These are phyloP conservation scores for Vannuccia rotundouncinata DNA, from an alignment of 2,888 invertebrate species.

Conservation along the genomic window DNA sequence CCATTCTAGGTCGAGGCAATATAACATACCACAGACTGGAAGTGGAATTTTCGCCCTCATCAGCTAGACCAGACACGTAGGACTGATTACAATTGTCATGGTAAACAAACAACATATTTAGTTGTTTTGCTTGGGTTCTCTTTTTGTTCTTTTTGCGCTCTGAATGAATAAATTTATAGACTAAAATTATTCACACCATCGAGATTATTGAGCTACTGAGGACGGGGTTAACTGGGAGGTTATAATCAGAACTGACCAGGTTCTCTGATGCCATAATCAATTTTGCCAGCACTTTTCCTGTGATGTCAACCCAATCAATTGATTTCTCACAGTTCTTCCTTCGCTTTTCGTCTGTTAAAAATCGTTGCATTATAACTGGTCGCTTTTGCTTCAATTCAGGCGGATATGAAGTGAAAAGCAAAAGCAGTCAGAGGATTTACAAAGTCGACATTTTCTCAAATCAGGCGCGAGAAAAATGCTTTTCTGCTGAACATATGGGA, in stretches of 20 bases:
- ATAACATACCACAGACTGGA: neutral
- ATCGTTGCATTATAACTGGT: neutral
- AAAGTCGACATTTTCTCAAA: neutral
- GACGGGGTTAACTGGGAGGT: neutral
- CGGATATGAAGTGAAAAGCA: neutral
- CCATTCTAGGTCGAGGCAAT: neutral
- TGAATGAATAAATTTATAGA: too few relatives aligned
- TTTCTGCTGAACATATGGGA: neutral
- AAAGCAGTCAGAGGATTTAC: neutral
- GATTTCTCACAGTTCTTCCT: neutral
- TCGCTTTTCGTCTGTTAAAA: neutral
- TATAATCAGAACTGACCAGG: neutral
- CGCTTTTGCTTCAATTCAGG: neutral
- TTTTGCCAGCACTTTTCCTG: neutral
- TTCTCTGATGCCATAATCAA: neutral
- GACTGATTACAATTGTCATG: neutral
- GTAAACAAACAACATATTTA: neutral
- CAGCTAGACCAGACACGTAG: neutral
- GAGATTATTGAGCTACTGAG: too few relatives aligned
- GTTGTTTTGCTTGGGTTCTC: too few relatives aligned
- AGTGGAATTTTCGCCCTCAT: neutral
- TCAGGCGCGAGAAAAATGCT: neutral
- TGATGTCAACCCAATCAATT: neutral
- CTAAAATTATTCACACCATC: too few relatives aligned
- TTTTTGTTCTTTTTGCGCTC: too few relatives aligned